Evolutionary conservation across 35 echinoderm and acorn worm genomes (phyloP).

Genomic region (Amphiura filiformis): DNA sequence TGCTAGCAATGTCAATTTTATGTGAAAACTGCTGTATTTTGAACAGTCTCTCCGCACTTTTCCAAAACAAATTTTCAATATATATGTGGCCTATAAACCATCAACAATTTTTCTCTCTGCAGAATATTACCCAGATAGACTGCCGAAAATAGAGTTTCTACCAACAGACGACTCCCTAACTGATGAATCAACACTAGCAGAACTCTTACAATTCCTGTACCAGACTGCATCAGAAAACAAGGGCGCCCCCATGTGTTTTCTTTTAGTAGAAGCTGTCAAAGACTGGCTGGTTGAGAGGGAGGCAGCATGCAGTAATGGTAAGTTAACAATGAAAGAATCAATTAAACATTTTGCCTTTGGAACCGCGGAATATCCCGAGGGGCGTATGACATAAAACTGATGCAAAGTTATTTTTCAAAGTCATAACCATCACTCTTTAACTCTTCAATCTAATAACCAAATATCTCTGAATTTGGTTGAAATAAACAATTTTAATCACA

Average conservation of each 20-base stretch:
- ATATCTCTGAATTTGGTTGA: too few species aligned
- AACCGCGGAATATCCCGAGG: too few species aligned
- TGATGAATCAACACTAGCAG: neutral
- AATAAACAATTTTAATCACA: too few species aligned
- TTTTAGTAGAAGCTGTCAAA: conserved; percentile 28
- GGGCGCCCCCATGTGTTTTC: conserved; percentile 30
- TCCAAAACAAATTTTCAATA: neutral
- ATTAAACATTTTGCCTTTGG: too few species aligned
- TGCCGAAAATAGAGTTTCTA: conserved; percentile 42
- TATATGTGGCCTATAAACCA: neutral
- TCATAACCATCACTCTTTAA: too few species aligned
- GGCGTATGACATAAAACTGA: too few species aligned
- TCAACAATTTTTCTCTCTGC: neutral
- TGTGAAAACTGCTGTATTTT: too few species aligned
- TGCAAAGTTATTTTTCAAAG: too few species aligned
- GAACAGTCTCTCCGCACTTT: too few species aligned
- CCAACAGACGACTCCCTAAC: neutral
- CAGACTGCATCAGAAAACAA: conserved; percentile 18
- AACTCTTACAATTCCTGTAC: conserved; percentile 35
- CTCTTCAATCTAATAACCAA: too few species aligned
- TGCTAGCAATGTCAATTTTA: too few species aligned
- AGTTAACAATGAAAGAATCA: neutral
- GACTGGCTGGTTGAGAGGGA: conserved; percentile 20
- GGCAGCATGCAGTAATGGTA: neutral
- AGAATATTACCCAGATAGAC: conserved; percentile 26